Base-by-base conservation (phyloP, 2,888 invertebrate genomes). In the Priocnemis perturbator region DNA sequence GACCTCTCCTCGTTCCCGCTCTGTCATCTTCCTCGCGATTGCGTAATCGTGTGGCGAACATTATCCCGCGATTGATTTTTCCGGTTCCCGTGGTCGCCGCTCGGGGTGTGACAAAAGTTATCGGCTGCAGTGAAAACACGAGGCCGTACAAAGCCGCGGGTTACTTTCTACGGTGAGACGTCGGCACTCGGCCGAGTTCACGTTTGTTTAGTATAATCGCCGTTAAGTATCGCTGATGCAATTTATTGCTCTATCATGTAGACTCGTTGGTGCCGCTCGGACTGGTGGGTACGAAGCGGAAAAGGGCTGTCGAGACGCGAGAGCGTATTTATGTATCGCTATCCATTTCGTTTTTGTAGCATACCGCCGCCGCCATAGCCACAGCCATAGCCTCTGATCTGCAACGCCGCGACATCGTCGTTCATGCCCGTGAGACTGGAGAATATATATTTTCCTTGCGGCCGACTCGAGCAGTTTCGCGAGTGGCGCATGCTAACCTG, bases 121-220 rank as follows among this genome's bases (percentile, higher is more conserved):
- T 53, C 56, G 60, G 47, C n/a, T 7, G n/a, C 48, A 69, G 55
- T 48, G 58, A 53, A 53, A 63, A 67, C 63, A 67, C 48, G 58
- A 44, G 50, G n/a, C 52, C 23, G 37, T 37, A 21, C 37, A 56
- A 44, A 60, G 63, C 48, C 53, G 44, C 23, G 48, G 67, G 69
- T 73, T 61, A 66, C 74, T 74, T 74, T 70, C 74, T 65, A 50
- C 69, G 70, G 2, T 47, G 65, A 63, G 52, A 53, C 62, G 61
- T 61, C 64, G 60, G 48, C 45, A 17, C 58, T 59, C 44, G 47
- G 0, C 44, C 37, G 52, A 23, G 60, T 44, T 37, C 64, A 52
- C 64, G 60, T 61, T 64, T 59, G 58, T 66, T 66, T 61, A 53
- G 58, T 26, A 48, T 62, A 58, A 69, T 70, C 70, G 59, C 23